Evolutionary conservation across 2,113 vertebrate species (phyloP).

Genomic region (Labeo catla): DNA sequence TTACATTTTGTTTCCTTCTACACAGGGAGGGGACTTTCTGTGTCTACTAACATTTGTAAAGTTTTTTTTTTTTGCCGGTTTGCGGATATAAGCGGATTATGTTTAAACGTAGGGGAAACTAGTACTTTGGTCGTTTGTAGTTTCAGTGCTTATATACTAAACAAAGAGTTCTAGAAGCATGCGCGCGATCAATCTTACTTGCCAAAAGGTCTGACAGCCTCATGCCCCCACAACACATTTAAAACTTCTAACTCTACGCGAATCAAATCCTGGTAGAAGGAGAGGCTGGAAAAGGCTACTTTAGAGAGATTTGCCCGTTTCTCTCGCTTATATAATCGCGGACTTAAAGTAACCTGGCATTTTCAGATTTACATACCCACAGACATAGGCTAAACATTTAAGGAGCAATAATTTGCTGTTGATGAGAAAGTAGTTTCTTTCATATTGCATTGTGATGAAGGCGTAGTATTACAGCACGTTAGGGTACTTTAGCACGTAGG

Average conservation of each 20-base stretch:
- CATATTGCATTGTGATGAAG: too few relatives aligned
- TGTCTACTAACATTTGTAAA: neutral
- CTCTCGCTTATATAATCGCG: slow-evolving; percentile 58
- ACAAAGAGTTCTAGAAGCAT: slow-evolving; percentile 98
- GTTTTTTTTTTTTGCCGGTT: neutral
- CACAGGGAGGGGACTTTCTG: neutral
- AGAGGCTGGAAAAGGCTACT: slow-evolving; percentile 52
- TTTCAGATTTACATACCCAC: neutral
- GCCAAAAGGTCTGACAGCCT: slow-evolving; percentile 99
- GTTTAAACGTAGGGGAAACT: slow-evolving; percentile 69
- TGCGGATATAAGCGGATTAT: neutral
- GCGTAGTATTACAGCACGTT: too few relatives aligned
- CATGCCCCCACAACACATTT: slow-evolving; percentile 99
- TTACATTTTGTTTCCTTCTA: neutral
- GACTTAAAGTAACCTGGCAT: neutral
- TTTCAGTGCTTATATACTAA: slow-evolving; percentile 98
- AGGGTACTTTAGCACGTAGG: neutral
- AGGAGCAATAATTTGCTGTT: slow-evolving; percentile 20
- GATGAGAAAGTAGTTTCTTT: neutral
- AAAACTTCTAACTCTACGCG: slow-evolving; percentile 93
- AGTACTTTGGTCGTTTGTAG: slow-evolving; percentile 72
- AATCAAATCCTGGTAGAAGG: slow-evolving; percentile 27
- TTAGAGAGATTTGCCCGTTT: slow-evolving; percentile 61
- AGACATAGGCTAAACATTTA: slow-evolving; percentile 33
- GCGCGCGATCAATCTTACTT: slow-evolving; percentile 97